phyloP scores from a whole-genome alignment of 2,888 invertebrate genomes.

The Nephrotoma guestfalica region DNA sequence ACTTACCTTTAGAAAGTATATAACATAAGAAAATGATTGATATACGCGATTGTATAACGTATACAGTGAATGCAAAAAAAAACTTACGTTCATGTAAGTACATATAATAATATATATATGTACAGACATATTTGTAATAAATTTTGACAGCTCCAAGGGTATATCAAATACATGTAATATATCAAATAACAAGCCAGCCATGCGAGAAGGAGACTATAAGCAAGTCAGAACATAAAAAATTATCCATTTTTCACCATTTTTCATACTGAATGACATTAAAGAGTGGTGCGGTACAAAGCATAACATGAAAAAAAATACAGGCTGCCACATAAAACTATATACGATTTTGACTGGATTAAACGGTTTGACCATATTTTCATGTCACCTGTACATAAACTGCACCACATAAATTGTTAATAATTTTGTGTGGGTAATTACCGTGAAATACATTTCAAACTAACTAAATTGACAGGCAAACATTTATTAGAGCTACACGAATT shows the following conservation, averaged over 20 bases:
- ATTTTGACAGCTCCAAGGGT: background rate
- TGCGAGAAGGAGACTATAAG: background rate
- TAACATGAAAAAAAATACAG: background rate
- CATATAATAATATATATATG: background rate
- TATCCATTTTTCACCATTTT: background rate
- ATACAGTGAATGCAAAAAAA: background rate
- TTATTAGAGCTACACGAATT: background rate
- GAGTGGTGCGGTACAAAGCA: background rate
- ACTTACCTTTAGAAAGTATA: background rate
- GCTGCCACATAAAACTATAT: background rate
- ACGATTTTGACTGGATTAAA: background rate
- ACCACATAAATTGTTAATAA: background rate
- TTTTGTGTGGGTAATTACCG: background rate
- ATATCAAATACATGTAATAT: background rate
- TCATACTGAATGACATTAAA: background rate
- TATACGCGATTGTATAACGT: background rate
- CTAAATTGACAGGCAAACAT: background rate
- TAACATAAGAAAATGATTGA: background rate
- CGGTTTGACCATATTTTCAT: background rate
- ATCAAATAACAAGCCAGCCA: background rate
- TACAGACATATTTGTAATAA: constrained; percentile 3
- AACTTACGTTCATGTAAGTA: too few relatives aligned
- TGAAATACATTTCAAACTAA: background rate
- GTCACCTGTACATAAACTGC: background rate
- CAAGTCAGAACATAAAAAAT: background rate